These are phyloP conservation scores for Dendrophyllia cribrosa DNA, from an alignment of 64 coral and sea anemone species.

Conservation along the genomic window DNA sequence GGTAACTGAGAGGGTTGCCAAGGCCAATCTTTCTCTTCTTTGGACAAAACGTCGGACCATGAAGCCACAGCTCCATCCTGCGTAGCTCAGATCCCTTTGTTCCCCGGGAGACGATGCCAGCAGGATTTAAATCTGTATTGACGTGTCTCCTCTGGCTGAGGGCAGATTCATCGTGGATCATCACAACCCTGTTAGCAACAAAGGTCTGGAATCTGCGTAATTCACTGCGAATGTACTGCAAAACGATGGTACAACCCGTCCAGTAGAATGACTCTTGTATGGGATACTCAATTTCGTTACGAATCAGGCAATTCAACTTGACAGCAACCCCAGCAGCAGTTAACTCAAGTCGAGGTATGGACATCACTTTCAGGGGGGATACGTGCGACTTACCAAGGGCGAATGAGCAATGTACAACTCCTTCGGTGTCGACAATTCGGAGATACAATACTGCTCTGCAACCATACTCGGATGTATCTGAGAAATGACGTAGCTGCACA, in stretches of 20 bases:
- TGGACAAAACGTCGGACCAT: constrained; percentile 14
- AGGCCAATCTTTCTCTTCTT: too few relatives aligned
- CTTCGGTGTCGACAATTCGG: too few relatives aligned
- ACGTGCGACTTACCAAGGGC: neutral
- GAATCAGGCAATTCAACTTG: neutral
- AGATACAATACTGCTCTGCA: constrained; percentile 15
- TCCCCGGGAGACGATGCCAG: too few relatives aligned
- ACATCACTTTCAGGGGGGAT: neutral
- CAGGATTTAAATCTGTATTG: neutral
- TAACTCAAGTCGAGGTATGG: neutral
- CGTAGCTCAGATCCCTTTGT: too few relatives aligned
- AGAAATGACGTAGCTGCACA: constrained; percentile 8
- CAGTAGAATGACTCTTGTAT: neutral
- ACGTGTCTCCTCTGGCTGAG: too few relatives aligned
- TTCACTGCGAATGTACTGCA: neutral
- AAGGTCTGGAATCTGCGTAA: neutral
- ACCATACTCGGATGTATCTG: neutral
- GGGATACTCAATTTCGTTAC: neutral
- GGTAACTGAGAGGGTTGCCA: too few relatives aligned
- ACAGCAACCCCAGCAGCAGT: neutral
- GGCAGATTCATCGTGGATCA: too few relatives aligned
- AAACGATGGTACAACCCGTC: neutral
- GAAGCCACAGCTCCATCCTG: too few relatives aligned
- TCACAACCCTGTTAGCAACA: too few relatives aligned
- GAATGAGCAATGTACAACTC: too few relatives aligned